Conservation (phyloP, 2,888 invertebrate genomes). For the Pedicia rivosa region DNA sequence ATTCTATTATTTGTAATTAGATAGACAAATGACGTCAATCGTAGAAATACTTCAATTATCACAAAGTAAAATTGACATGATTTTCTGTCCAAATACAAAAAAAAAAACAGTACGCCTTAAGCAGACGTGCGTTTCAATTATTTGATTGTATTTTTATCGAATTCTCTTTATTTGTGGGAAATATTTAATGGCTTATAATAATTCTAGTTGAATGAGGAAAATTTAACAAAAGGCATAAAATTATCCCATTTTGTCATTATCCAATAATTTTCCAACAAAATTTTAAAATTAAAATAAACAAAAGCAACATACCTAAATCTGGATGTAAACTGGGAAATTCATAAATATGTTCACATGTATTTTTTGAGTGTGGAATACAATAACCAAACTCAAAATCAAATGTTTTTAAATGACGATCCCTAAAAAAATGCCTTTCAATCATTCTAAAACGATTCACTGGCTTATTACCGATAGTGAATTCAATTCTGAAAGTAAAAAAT, state of each 20-base stretch:
- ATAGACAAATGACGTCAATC: too few relatives aligned
- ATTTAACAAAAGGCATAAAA: too few relatives aligned
- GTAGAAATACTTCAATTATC: too few relatives aligned
- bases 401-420: constrained; percentile 83
- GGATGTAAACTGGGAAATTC: constrained; percentile 85
- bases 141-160: too few relatives aligned
- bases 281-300: constrained; percentile 1
- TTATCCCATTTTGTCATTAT: too few relatives aligned
- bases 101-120: too few relatives aligned
- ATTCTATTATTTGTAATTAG: neutral
- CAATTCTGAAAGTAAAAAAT: constrained; percentile 51
- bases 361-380: constrained; percentile 94
- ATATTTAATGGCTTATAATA: too few relatives aligned
- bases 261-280: too few relatives aligned
- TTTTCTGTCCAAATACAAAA: too few relatives aligned
- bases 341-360: constrained; percentile 98
- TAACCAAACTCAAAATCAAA: constrained; percentile 99
- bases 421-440: constrained; percentile 95
- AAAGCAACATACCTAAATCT: constrained; percentile 56
- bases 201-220: too few relatives aligned
- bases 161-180: neutral
- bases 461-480: constrained; percentile 86
- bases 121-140: too few relatives aligned
- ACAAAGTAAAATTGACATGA: too few relatives aligned
- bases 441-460: constrained; percentile 93